phyloP scores from a whole-genome alignment of 2,797 vertebrate genomes.

The Phoebastria nigripes region DNA sequence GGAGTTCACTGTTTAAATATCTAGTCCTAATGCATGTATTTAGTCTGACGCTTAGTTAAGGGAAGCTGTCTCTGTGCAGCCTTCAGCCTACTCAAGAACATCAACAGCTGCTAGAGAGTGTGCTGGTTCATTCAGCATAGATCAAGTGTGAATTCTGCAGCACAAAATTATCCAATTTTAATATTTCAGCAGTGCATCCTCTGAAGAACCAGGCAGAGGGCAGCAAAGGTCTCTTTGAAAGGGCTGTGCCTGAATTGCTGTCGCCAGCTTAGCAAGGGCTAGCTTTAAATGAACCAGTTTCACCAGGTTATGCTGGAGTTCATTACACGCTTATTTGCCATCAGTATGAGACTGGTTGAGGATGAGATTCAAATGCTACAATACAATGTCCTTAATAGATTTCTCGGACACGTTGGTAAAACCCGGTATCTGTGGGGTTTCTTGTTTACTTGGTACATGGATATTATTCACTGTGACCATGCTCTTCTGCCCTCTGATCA shows the following conservation, averaged over 20 bases:
- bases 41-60: neutral
- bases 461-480: neutral
- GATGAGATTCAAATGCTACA: neutral
- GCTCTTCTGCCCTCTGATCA: neutral
- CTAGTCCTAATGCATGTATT: fast-evolving
- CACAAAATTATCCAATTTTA: fast-evolving
- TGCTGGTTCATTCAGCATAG: neutral
- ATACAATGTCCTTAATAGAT: neutral
- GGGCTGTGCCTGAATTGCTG: neutral
- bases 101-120: neutral
- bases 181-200: neutral
- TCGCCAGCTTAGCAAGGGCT: neutral
- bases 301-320: fast-evolving
- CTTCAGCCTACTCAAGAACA: neutral
- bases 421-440: fast-evolving
- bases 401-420: neutral
- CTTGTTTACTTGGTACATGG: neutral
- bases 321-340: neutral
- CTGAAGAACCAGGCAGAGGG: neutral
- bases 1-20: neutral
- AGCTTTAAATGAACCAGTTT: neutral
- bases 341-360: neutral
- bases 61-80: neutral
- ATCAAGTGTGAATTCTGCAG: neutral
- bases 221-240: neutral